phyloP scores from a whole-genome alignment of 1,140 invertebrate species.

The Microplitis demolitor region DNA sequence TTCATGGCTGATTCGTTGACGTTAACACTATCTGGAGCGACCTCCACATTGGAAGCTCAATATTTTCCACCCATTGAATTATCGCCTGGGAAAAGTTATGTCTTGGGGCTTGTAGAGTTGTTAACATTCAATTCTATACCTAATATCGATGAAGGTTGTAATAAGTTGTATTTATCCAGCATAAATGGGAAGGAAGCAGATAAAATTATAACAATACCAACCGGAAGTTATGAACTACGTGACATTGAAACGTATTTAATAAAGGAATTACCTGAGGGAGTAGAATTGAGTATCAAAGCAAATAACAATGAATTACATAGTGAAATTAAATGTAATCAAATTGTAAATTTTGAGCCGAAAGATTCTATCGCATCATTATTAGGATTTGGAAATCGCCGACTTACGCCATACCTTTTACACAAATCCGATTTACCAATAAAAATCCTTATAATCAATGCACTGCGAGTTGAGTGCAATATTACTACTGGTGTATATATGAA shows the following conservation, averaged over 20 bases:
- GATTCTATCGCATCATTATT: background rate
- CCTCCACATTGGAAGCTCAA: constrained; percentile 25
- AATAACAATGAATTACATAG: constrained; percentile 1
- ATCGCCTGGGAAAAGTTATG: background rate
- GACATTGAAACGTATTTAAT: too few relatives aligned
- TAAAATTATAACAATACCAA: too few relatives aligned
- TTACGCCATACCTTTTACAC: background rate
- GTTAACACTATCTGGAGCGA: constrained; percentile 1
- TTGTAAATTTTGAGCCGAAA: background rate
- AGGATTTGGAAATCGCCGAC: background rate
- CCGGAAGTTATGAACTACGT: too few relatives aligned
- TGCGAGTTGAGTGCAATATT: constrained; percentile 12
- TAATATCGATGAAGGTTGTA: too few relatives aligned
- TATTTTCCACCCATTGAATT: constrained; percentile 33
- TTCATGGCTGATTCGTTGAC: too few relatives aligned
- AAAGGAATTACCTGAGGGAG: too few relatives aligned
- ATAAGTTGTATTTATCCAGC: too few relatives aligned
- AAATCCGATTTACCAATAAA: background rate
- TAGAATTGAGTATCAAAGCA: background rate
- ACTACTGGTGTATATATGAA: constrained; percentile 9
- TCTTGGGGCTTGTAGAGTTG: too few relatives aligned
- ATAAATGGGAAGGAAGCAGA: too few relatives aligned
- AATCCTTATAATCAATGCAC: background rate
- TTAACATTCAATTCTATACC: too few relatives aligned
- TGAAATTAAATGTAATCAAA: background rate